Evolutionary conservation across 1,140 invertebrate genomes (phyloP), one percentile per base, ranked within the genome.

Genomic region (Atta colombica): DNA sequence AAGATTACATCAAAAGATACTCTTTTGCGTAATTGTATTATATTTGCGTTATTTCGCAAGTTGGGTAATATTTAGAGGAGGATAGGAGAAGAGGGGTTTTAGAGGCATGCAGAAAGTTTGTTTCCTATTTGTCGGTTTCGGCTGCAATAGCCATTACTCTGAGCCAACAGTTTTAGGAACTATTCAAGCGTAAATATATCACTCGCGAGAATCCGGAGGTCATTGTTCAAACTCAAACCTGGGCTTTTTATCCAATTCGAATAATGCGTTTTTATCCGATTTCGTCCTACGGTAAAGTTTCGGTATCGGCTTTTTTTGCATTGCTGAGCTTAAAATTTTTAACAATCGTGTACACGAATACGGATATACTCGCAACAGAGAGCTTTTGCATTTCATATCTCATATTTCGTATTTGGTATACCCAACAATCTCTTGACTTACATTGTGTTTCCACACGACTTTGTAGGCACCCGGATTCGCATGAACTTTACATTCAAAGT

Each of bases 381-480:
- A 77, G 25, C 69, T 51, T 31, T 69, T 49, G 39, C 35, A 21
- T 66, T 66, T 66, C 61, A 8, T 65, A 35, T n/a, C 5, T 31
- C 28, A 31, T 66, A 35, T 39, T 66, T 66, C 66, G 14, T 21
- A 25, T 49, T 49, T 69, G n/a, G 21, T 25, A 51, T 8, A 28
- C 18, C 16, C 16, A 28, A 14, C 16, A 7, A 49, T 31, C 65
- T 45, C 49, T 69, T 61, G 85, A 98, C 97, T 98, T 96, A 98
- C 98, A 94, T 99, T 98, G 95, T 99, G 98, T 93, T 98, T 98
- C 98, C 98, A 99, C 60, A 98, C 96, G 88, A 98, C 97, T 97
- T 98, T 98, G 94, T 98, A 98, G 91, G 98, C 97, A 65, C 96
- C 96, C 8, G 98, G 98, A 96, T 99, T 98, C 81, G 98, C 97